These are phyloP conservation scores for Cladopsammia gracilis DNA, from an alignment of 64 coral and sea anemone species.

Conservation along the genomic window DNA sequence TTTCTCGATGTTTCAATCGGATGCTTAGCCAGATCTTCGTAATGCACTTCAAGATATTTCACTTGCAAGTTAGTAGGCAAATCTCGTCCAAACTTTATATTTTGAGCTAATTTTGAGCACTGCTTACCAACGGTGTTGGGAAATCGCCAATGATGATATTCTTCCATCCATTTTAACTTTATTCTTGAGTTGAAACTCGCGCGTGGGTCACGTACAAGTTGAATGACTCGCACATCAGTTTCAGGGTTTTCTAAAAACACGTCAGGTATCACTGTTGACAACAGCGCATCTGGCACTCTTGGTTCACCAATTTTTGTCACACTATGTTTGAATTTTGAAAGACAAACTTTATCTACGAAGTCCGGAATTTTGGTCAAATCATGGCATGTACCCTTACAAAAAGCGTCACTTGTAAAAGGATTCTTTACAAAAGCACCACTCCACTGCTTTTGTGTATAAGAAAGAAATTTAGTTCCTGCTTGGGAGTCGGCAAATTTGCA, in stretches of 20 bases:
- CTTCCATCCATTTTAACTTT: background rate
- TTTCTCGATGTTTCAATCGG: background rate
- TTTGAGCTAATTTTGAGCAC: slow-evolving; percentile 14
- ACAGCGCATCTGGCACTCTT: background rate
- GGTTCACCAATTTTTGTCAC: slow-evolving; percentile 18
- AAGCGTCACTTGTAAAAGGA: background rate
- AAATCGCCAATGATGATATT: background rate
- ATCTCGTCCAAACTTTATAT: slow-evolving; percentile 11
- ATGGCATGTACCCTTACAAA: background rate
- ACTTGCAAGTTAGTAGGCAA: background rate
- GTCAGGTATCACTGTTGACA: background rate
- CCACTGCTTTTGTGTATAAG: background rate
- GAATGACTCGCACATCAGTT: background rate
- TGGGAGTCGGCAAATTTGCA: background rate
- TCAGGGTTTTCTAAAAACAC: background rate
- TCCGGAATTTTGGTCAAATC: background rate
- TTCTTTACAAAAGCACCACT: slow-evolving; percentile 3
- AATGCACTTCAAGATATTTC: slow-evolving; percentile 1
- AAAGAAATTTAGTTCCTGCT: slow-evolving; percentile 9
- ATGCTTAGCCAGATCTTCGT: background rate
- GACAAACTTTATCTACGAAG: background rate
- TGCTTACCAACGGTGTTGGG: background rate
- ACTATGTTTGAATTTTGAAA: slow-evolving; percentile 20
- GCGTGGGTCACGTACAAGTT: background rate
- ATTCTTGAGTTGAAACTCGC: background rate